Percentiles rank a stretch among this genome's conserved stretches.
Evolutionary conservation across 2,797 vertebrate species (phyloP).

Genomic region (Lepus oiostolus): DNA sequence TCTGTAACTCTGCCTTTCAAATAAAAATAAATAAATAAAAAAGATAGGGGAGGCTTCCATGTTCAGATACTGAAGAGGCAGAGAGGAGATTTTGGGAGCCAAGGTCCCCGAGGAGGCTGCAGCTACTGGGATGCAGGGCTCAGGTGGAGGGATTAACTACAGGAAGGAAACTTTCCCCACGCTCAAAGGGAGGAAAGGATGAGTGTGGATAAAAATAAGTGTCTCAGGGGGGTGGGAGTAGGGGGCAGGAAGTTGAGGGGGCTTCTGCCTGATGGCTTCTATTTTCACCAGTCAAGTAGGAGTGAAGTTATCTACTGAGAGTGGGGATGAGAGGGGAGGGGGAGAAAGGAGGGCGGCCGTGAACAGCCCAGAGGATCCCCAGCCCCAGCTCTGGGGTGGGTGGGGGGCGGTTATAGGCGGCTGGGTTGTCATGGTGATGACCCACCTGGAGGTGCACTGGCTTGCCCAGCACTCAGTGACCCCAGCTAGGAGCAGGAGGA

Average conservation of each 20-base stretch:
- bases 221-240: constrained; percentile 47
- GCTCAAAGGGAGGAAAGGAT: constrained; percentile 70
- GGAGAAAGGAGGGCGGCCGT: constrained; percentile 59
- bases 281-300: constrained; percentile 79
- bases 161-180: constrained; percentile 79
- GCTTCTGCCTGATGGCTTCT: constrained; percentile 61
- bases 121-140: constrained; percentile 57
- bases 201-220: constrained; percentile 79
- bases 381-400: neutral
- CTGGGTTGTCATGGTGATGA: constrained; percentile 20
- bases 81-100: neutral
- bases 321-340: constrained; percentile 12
- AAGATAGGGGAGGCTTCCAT: neutral
- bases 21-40: too few relatives aligned
- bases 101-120: constrained; percentile 47
- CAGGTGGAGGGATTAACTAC: constrained; percentile 78
- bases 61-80: neutral
- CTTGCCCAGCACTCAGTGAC: neutral
- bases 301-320: constrained; percentile 66
- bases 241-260: constrained; percentile 73
- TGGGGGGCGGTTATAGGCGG: neutral
- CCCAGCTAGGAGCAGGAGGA: neutral
- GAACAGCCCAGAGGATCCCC: neutral
- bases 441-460: neutral
- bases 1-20: too few relatives aligned